Conservation (phyloP, 2,797 vertebrate species). For the Crax fasciolata region DNA sequence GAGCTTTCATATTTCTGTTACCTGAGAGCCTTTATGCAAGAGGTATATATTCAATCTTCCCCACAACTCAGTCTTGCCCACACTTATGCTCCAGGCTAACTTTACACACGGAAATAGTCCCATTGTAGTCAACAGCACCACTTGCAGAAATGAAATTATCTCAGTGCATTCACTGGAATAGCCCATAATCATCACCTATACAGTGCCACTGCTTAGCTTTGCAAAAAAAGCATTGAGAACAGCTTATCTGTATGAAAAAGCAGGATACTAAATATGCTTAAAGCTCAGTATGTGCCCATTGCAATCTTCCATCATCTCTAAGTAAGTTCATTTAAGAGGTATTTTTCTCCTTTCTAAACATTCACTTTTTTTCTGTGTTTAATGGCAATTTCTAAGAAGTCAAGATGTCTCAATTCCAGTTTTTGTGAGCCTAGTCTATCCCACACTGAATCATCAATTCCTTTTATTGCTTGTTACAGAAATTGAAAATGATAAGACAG, state of each 20-base stretch:
- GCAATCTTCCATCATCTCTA: constrained; percentile 30
- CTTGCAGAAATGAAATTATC: background rate
- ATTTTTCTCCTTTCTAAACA: constrained; percentile 33
- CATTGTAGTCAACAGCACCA: background rate
- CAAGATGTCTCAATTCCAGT: constrained; percentile 28
- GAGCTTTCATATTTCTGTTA: background rate
- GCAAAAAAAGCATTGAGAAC: constrained; percentile 26
- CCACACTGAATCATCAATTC: constrained; percentile 33
- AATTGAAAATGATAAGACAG: constrained; percentile 38
- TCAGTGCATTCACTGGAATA: background rate
- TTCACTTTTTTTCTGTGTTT: background rate
- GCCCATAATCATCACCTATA: background rate
- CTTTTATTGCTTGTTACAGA: constrained; percentile 46
- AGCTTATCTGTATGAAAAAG: constrained; percentile 38
- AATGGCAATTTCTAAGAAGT: constrained; percentile 6
- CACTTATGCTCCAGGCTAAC: background rate
- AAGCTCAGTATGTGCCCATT: background rate
- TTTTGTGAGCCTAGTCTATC: background rate
- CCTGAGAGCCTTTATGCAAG: background rate
- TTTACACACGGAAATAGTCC: background rate
- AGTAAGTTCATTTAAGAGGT: background rate
- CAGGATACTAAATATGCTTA: constrained; percentile 16
- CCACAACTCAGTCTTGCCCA: background rate
- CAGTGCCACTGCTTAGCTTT: constrained; percentile 25
- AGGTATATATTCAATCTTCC: background rate